Evolutionary conservation across 2,888 invertebrate species (phyloP).

Genomic region (Clepsis dumicolana): DNA sequence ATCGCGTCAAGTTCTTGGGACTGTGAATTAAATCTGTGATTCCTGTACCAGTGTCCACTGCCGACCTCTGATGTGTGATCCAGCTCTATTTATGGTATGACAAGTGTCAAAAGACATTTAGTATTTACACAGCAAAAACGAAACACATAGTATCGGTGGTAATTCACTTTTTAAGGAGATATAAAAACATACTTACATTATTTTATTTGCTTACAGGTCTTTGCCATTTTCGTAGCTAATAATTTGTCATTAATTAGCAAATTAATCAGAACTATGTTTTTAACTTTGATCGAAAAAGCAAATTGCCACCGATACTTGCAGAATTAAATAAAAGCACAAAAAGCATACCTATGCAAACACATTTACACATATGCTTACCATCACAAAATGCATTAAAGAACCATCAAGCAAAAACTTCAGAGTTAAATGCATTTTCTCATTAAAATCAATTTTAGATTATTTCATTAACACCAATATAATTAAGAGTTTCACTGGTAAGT

Average conservation of each 20-base stretch:
- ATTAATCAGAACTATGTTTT: not conserved
- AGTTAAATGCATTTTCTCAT: constrained; percentile 3
- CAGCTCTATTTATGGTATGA: constrained; percentile 83
- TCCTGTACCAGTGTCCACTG: constrained; percentile 88
- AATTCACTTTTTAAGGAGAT: constrained; percentile 51
- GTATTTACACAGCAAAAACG: constrained; percentile 84
- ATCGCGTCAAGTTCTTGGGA: constrained; percentile 87
- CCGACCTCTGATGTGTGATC: constrained; percentile 85
- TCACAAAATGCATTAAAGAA: constrained; percentile 37
- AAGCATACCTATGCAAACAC: constrained; percentile 46
- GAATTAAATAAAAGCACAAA: constrained; percentile 50
- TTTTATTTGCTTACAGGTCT: not conserved
- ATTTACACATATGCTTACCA: constrained; percentile 43
- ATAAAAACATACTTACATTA: not conserved
- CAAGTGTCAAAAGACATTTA: constrained; percentile 79
- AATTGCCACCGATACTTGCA: constrained; percentile 52
- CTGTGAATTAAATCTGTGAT: constrained; percentile 88
- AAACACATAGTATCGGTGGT: constrained; percentile 64
- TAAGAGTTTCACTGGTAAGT: not conserved
- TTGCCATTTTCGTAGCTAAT: not conserved
- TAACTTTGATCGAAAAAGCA: constrained; percentile 6
- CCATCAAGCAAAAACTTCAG: constrained; percentile 22
- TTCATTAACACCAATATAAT: not conserved
- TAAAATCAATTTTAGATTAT: not conserved
- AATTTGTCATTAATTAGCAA: not conserved